Base-by-base conservation (phyloP, 2,888 invertebrate species). In the Cheilosia impressa region DNA sequence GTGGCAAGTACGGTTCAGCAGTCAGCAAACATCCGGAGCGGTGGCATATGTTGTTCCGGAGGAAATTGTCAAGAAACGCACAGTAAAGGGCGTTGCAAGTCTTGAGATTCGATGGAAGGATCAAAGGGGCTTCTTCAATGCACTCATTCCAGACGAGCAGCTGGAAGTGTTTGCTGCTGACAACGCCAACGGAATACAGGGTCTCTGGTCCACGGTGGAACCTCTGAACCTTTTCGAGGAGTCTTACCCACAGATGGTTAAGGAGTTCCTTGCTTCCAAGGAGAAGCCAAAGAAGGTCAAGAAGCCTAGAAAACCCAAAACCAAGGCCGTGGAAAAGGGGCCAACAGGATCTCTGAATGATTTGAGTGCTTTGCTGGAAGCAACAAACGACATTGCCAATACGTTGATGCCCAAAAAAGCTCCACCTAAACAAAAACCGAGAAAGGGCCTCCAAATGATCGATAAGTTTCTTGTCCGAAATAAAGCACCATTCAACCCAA, bases 81-180 rank as follows among this genome's bases (percentile, higher is more conserved):
- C 92, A 38, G 93, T 94, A 0, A 93, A 93, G 91, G 94, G 94
- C 66, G 93, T 96, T 15, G 93, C 95, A 0, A 95, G 96, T 90
- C 95, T 95, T 88, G 96, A 96, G 92, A 93, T 97, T 13, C 91
- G 95, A 7, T 97, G 96, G 97, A 90, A 91, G 34, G 95, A 95
- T 88, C 92, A 93, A 7, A 92, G 93, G 31, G 93, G 93, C 2
- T 93, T 91, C 63, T 94, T 95, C 72, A 93, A 94, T 52, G 93
- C 93, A 22, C 90, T 96, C 19, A 94, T 95, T 87, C 95, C 95
- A 0, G 93, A 94, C 79, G 92, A 93, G 41, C 95, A 95, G 90
- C 91, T 95, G 77, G 91, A 93, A 73, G 93, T 91, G 55, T 92
- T 89, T 68, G 87, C 93, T 60, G 90, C 90, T n/a, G 93, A 94